Percentiles rank a stretch among this genome's conserved stretches.
These are phyloP conservation scores for Myotis myotis DNA, from an alignment of 2,797 vertebrate species.

Conservation along the genomic window DNA sequence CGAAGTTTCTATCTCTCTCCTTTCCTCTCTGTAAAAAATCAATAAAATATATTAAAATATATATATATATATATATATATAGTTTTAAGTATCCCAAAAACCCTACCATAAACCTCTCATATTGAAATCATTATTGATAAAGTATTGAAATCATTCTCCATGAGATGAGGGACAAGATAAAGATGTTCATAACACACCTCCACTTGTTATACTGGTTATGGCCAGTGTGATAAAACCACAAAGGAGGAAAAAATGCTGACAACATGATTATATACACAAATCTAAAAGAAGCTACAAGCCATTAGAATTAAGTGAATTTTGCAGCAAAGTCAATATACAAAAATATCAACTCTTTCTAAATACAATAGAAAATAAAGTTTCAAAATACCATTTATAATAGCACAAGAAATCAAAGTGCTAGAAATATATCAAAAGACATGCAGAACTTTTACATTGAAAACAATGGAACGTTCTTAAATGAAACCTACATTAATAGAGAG, in stretches of 20 bases:
- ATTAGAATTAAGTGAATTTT: constrained; percentile 24
- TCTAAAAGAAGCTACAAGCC: not conserved
- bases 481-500: not conserved
- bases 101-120: not conserved
- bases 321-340: not conserved
- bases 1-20: too few relatives aligned
- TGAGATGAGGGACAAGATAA: not conserved
- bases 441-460: not conserved
- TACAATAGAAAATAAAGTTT: constrained; percentile 19
- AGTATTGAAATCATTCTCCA: constrained; percentile 13
- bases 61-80: too few relatives aligned
- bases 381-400: not conserved
- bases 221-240: not conserved
- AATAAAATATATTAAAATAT: too few relatives aligned
- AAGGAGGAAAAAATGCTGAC: not conserved
- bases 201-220: not conserved
- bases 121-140: not conserved
- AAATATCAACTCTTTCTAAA: not conserved
- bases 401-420: not conserved
- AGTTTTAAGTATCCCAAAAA: not conserved
- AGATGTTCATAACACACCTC: not conserved
- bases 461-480: not conserved
- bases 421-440: not conserved
- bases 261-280: not conserved
- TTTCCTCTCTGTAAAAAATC: too few relatives aligned